Base-by-base conservation (phyloP, 1,140 invertebrate genomes). In the Scaptodrosophila lebanonensis region DNA sequence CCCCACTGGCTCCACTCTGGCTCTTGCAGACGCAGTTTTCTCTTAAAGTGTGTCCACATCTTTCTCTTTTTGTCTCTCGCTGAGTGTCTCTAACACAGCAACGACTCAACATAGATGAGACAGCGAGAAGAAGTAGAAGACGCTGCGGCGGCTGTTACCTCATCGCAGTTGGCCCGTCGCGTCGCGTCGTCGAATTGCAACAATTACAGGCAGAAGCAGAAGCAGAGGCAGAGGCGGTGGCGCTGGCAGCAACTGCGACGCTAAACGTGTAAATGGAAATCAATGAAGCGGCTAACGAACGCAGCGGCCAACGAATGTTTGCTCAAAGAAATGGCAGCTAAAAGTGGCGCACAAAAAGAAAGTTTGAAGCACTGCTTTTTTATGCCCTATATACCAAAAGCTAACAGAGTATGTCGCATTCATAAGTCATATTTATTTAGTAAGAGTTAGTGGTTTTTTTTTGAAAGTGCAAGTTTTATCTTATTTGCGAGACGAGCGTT, bases 311-410 rank as follows among this genome's bases (percentile, higher is more conserved):
- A 60, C 69, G 53, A 75, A 82, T 66, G 76, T 66, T 66, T 62
- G 65, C 12, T 22, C 54, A 70, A 65, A 65, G 73, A 45, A 77
- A 71, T 63, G 72, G 47, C 56, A 56, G 75, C 65, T 69, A 58
- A 82, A 75, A 75, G 69, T 75, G 75, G 50, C 75, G 64, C 69
- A 77, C 65, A 68, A 77, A 77, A 77, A 82, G 73, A 77, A 77
- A 77, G 73, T 77, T 77, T 60, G 15, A 47, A 58, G 56, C 68
- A 63, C 45, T 59, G 35, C 66, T 40, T 42, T 52, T 51, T 39
- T 48, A 32, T n/a, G n/a, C n/a, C n/a, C n/a, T 4, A 4, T 4
- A 35, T 29, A 29, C 5, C 9, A 13, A 35, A 35, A 35, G 32
- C 9, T 11, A 35, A 13, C 9, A 6, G 27, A 29, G 9, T 29